phyloP scores from a whole-genome alignment of 53 echinoderm and acorn worm genomes.

The Arbacia lixula region DNA sequence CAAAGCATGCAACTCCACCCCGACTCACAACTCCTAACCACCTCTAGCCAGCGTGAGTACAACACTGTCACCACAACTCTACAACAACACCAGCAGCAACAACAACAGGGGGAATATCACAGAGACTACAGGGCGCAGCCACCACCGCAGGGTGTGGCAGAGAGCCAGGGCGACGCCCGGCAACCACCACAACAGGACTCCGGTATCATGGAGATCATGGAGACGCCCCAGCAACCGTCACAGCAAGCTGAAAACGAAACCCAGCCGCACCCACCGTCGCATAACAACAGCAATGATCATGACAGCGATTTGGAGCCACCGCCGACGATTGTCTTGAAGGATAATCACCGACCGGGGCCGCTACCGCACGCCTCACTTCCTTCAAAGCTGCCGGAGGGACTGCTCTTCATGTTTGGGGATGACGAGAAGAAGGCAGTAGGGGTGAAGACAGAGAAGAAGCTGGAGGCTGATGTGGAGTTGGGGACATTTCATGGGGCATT shows the following conservation, averaged over 20 bases:
- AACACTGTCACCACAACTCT: conserved; percentile 3
- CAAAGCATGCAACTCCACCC: conserved; percentile 27
- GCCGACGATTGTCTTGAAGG: not conserved
- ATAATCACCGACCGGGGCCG: conserved; percentile 17
- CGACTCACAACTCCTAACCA: conserved; percentile 21
- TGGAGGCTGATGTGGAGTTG: conserved; percentile 14
- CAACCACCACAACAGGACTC: no score
- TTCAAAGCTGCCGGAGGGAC: conserved; percentile 30
- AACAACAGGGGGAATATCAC: not conserved
- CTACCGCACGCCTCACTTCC: conserved; percentile 17
- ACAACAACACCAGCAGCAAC: not conserved
- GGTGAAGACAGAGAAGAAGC: conserved; percentile 26
- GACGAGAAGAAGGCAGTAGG: conserved; percentile 48
- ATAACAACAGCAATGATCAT: not conserved
- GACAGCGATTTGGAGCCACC: conserved; percentile 22
- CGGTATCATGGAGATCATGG: not conserved
- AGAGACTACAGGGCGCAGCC: conserved; percentile 18
- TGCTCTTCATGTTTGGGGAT: conserved; percentile 15
- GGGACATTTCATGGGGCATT: conserved; percentile 22
- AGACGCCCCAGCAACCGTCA: not conserved
- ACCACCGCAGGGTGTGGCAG: no score
- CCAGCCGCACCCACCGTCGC: not conserved
- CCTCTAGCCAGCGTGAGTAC: no score
- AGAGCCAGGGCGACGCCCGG: no score
- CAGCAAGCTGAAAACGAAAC: not conserved